Evolutionary conservation across 2,888 invertebrate species (phyloP), one percentile per base, ranked within the genome.

Genomic region (Prionchulus punctatus): DNA sequence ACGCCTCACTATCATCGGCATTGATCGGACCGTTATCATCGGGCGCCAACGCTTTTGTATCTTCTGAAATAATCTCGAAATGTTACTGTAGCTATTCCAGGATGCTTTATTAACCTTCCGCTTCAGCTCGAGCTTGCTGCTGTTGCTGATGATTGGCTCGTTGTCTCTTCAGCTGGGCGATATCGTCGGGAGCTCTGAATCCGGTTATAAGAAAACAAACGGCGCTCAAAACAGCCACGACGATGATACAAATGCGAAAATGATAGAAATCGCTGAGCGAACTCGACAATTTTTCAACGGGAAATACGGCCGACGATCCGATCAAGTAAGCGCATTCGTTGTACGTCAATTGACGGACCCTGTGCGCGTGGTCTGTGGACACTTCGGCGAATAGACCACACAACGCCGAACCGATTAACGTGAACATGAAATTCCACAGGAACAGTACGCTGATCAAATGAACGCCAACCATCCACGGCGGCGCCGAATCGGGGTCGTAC

Each of bases 301-400:
- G 57, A 43, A 68, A 63, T 1, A 70, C 62, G 26, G 62, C 62
- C 18, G 60, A 61, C 0, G 63, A 61, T 1, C 67, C 70, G 21
- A 68, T 49, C 0, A 71, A 48, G 12, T 58, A 54, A 0, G 65
- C 67, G 1, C 68, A 53, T 36, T 67, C 64, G 2, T 62, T 58
- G 55, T 64, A 70, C 36, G 62, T 59, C 2, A 66, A 61, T 18
- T 70, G 60, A 28, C 59, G 60, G 1, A 71, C 53, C 30, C 71
- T 57, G 53, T 64, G 66, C 2, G 61, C 59, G 18, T 64, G 65
- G 1, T 62, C 61, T 15, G 60, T 55, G 2, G 70, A 65, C 53
- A 71, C 63, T 56, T 72, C 72, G 0, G 71, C 65, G 56, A 68
- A 70, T 4, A 71, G 57, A 48, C 68, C 65, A 55, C 70, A 71